Evolutionary conservation across 2,113 vertebrate species (phyloP).

Genomic region (Crotalus tigris): DNA sequence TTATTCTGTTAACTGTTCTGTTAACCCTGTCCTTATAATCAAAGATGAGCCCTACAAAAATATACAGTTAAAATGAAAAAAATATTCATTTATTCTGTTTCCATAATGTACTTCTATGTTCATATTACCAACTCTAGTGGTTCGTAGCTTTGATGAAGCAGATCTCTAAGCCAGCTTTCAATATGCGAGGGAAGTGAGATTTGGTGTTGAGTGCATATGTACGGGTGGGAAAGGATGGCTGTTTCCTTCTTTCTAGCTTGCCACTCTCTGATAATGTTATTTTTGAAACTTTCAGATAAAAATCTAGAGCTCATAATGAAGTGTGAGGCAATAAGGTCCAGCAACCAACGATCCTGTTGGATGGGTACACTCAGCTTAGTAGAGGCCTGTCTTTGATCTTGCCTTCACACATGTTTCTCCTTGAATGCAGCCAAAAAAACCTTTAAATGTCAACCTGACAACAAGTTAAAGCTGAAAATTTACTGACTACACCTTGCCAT

Average conservation of each 20-base stretch:
- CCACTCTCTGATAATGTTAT: neutral
- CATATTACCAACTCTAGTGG: neutral
- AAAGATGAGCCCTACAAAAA: neutral
- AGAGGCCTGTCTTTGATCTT: neutral
- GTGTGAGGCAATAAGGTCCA: neutral
- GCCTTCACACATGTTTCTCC: neutral
- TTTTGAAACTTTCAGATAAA: neutral
- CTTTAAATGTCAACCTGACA: neutral
- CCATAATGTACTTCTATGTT: neutral
- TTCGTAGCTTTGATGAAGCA: neutral
- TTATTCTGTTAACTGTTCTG: neutral
- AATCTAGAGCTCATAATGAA: conserved; percentile 11
- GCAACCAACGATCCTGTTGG: neutral
- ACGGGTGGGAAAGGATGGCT: neutral
- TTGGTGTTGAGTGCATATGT: neutral
- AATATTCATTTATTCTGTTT: neutral
- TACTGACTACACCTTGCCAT: neutral
- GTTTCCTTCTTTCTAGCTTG: neutral
- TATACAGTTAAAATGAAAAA: neutral
- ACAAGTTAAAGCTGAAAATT: neutral
- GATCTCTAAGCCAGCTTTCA: neutral
- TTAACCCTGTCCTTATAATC: neutral
- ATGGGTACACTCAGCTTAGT: neutral
- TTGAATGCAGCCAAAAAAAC: neutral
- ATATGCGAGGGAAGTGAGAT: neutral